phyloP scores from a whole-genome alignment of 2,113 vertebrate genomes.

The Oncorhynchus masou region DNA sequence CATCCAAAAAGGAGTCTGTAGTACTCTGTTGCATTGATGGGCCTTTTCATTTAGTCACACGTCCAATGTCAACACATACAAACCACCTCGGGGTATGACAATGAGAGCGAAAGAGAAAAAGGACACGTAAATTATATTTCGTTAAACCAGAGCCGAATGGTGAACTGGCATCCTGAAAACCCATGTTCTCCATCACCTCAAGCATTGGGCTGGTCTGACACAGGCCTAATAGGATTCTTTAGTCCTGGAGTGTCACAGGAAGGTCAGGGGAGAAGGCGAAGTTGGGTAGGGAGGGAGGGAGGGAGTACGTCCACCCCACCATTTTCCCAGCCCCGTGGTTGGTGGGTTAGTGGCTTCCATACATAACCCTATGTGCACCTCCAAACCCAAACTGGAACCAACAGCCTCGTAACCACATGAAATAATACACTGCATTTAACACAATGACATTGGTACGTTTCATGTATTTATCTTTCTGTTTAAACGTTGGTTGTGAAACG shows the following conservation, averaged over 20 bases:
- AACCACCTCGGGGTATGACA: too few species aligned
- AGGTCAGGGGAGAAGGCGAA: neutral
- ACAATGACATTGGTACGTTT: neutral
- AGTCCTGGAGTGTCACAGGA: neutral
- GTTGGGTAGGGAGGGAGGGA: neutral
- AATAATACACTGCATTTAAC: conserved; percentile 1
- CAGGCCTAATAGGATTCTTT: neutral
- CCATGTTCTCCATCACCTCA: neutral
- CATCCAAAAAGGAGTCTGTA: too few species aligned
- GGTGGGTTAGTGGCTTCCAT: neutral
- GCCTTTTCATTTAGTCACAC: too few species aligned
- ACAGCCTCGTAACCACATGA: neutral
- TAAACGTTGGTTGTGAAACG: neutral
- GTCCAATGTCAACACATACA: too few species aligned
- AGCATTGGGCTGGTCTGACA: neutral
- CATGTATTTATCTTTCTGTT: neutral
- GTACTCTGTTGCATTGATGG: too few species aligned
- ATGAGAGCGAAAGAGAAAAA: too few species aligned
- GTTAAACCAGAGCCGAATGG: neutral
- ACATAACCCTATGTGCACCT: neutral
- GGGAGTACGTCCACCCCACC: neutral
- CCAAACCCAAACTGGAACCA: neutral
- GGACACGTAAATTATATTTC: too few species aligned
- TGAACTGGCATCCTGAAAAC: neutral
- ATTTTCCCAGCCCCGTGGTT: neutral